These are phyloP conservation scores for Tiphia femorata DNA, from an alignment of 2,888 invertebrate genomes.

Conservation along the genomic window DNA sequence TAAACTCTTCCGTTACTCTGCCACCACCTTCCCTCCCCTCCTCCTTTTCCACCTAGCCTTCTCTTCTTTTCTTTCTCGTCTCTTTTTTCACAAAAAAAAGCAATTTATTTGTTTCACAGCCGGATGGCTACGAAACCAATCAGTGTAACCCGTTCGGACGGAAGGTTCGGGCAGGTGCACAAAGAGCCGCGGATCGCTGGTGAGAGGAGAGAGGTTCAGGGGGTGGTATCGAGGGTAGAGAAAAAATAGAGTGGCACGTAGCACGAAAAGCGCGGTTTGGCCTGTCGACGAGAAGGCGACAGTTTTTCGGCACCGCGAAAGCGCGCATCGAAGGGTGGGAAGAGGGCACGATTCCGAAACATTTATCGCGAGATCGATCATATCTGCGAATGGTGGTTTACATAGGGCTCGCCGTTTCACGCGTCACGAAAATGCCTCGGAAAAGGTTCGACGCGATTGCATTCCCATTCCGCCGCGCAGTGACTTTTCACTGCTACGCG, in stretches of 20 bases:
- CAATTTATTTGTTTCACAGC: slow-evolving; percentile 53
- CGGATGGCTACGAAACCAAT: slow-evolving; percentile 51
- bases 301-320: slow-evolving; percentile 1
- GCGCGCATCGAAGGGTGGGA: no score
- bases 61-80: slow-evolving; percentile 22
- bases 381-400: no score
- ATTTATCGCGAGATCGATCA: no score
- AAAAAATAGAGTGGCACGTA: slow-evolving; percentile 25
- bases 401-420: no score
- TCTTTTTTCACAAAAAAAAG: slow-evolving; percentile 37
- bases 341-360: no score
- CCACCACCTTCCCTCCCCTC: background rate
- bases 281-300: background rate
- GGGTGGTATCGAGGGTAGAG: no score
- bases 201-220: slow-evolving; percentile 29
- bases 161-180: slow-evolving; percentile 45
- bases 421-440: no score
- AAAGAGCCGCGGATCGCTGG: slow-evolving; percentile 31
- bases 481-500: no score
- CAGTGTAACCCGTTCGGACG: slow-evolving; percentile 48
- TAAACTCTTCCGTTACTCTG: background rate
- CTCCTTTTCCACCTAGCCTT: background rate
- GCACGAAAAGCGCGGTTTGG: background rate
- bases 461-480: no score
- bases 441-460: no score